Evolutionary conservation across 1,140 invertebrate genomes (phyloP).

Genomic region (Thaumatotibia leucotreta): DNA sequence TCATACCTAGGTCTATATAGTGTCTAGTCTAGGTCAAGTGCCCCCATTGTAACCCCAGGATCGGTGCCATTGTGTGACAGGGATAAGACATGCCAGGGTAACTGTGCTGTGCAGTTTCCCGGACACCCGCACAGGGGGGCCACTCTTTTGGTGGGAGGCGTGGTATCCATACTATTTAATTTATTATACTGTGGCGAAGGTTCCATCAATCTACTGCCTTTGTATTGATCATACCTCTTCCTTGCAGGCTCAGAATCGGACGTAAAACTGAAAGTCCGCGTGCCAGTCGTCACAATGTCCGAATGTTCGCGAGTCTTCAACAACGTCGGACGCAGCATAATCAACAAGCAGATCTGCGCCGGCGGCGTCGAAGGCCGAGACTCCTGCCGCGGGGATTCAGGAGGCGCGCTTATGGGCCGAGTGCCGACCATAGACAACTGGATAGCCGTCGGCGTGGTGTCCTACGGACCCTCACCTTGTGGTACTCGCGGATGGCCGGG

Average conservation of each 20-base stretch:
- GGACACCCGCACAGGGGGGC: no score
- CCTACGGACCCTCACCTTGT: constrained; percentile 85
- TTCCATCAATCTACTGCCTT: no score
- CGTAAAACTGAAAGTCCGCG: constrained; percentile 74
- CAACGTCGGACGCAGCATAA: constrained; percentile 48
- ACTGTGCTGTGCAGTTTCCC: no score
- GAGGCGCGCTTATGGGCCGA: constrained; percentile 81
- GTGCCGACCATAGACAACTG: constrained; percentile 42
- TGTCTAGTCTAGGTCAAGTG: no score
- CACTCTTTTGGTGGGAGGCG: no score
- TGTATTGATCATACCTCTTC: no score
- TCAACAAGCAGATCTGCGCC: constrained; percentile 78
- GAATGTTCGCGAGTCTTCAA: constrained; percentile 69
- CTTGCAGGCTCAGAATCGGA: constrained; percentile 62
- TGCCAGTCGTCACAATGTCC: constrained; percentile 64
- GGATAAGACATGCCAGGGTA: no score
- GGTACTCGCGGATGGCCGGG: constrained; percentile 83
- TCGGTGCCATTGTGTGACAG: no score
- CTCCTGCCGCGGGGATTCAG: constrained; percentile 82
- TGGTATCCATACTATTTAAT: no score
- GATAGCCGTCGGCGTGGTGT: constrained; percentile 81
- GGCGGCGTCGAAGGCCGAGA: constrained; percentile 78
- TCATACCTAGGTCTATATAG: no score
- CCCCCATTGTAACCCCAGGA: no score
- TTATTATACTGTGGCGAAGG: no score